Base-by-base conservation (phyloP, 2,113 vertebrate genomes). In the Hymenochirus boettgeri region DNA sequence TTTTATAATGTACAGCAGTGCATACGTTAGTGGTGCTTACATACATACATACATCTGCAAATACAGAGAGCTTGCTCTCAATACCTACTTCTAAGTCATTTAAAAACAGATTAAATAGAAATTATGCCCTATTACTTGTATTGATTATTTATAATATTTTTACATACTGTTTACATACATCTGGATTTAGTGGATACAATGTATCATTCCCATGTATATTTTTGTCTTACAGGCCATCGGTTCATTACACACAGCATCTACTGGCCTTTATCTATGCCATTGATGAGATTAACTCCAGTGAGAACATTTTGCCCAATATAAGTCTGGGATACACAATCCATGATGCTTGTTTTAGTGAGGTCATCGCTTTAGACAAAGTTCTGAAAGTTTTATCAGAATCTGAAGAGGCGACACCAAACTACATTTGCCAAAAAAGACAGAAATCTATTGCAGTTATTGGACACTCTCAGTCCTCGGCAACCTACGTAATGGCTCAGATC, bases 181-280 rank as follows among this genome's bases (percentile, higher is more conserved):
- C 15, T 35, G 33, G 33, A 7, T 7, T 35, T 2, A 7, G 3
- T 8, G 29, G 29, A 5, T 9, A 11, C 9, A 35, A 9, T 7
- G 10, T 35, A 35, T 35, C 10, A 13, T 11, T 35, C 7, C 10
- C 3, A 12, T 3, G 15, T 35, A 35, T 35, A 11, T 35, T 35
- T 35, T 35, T 3, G 10, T 35, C 33, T 12, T 35, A 7, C 26
- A 54, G 52, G 15, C 52, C 52, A 27, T 17, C 26, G 7, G n/a
- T 54, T 27, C 23, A 27, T 25, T 54, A 54, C 17, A 23, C 29
- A 6, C 52, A 18, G 7, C 52, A 54, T 54, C 2, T 26, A 9
- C 26, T 54, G 52, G 52, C 52, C 17, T 54, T 54, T 29, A 18
- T 54, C 25, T 54, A 54, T 54, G 52, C 52, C 5, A 54, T 29